phyloP scores from a whole-genome alignment of 2,888 invertebrate species.

The Oscheius sp. region DNA sequence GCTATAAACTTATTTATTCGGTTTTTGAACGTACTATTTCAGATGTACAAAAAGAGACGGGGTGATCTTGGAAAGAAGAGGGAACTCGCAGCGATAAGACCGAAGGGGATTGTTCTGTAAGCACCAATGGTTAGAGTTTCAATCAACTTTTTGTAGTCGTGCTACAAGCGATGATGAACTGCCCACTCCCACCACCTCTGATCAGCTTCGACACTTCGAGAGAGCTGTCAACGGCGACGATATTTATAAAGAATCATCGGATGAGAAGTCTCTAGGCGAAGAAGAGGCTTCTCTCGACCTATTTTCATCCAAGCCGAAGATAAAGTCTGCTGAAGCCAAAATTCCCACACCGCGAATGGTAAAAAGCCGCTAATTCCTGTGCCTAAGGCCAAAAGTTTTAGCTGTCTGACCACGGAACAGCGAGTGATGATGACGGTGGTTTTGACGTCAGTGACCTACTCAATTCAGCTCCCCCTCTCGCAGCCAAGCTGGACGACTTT shows the following conservation, averaged over 20 bases:
- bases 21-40: not conserved
- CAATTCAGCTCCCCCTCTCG: conserved; percentile 56
- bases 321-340: conserved; percentile 33
- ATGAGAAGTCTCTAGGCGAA: conserved; percentile 55
- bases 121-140: conserved; percentile 35
- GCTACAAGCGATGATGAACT: conserved; percentile 37
- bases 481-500: conserved; percentile 51
- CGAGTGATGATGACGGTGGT: conserved; percentile 50
- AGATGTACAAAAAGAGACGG: conserved; percentile 58
- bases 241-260: conserved; percentile 55
- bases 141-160: conserved; percentile 8
- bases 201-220: conserved; percentile 54
- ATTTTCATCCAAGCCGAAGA: conserved; percentile 52
- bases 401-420: conserved; percentile 23
- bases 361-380: not conserved
- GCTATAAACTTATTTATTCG: not conserved
- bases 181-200: conserved; percentile 45
- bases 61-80: conserved; percentile 54
- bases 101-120: conserved; percentile 39
- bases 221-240: conserved; percentile 62
- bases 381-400: not conserved
- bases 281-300: conserved; percentile 56
- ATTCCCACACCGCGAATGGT: conserved; percentile 19
- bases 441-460: conserved; percentile 57
- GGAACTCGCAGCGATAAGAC: conserved; percentile 47